A percentile compares a stretch with the other conserved stretches of the same genome.
Conservation (phyloP, 2,113 vertebrate species). For the Otus sunia region DNA sequence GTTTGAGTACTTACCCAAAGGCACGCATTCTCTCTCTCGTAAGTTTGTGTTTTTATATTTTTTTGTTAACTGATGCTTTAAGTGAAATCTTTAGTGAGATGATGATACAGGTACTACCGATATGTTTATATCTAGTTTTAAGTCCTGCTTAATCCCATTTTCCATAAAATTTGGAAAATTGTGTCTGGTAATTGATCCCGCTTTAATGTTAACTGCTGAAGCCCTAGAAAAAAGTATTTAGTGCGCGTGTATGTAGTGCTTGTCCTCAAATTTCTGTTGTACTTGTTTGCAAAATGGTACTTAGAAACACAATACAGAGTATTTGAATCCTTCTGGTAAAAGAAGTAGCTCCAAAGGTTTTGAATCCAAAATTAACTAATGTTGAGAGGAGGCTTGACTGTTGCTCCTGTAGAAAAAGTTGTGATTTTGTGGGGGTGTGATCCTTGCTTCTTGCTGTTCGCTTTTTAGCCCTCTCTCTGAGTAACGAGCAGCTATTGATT, state of each 20-base stretch:
- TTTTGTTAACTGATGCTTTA: background rate
- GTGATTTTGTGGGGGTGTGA: background rate
- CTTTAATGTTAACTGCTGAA: background rate
- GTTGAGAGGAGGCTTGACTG: background rate
- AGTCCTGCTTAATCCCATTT: background rate
- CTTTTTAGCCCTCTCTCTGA: background rate
- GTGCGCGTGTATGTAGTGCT: background rate
- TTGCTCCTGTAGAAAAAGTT: background rate
- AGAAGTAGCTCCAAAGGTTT: background rate
- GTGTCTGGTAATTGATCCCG: background rate
- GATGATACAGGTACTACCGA: background rate
- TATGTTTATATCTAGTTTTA: background rate
- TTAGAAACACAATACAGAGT: background rate
- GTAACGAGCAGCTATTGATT: background rate
- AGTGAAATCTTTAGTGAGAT: background rate
- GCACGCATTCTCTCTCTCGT: slow-evolving; percentile 91
- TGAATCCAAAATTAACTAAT: background rate
- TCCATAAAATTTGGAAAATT: background rate
- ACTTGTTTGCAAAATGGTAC: background rate
- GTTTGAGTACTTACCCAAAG: slow-evolving; percentile 95
- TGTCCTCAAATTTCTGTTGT: background rate
- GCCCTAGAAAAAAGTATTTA: background rate
- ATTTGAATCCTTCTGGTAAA: background rate
- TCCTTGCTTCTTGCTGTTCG: background rate
- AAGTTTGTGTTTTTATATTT: slow-evolving; percentile 73